phyloP scores from a whole-genome alignment of 2,888 invertebrate species.

The Pyrrhia umbra region DNA sequence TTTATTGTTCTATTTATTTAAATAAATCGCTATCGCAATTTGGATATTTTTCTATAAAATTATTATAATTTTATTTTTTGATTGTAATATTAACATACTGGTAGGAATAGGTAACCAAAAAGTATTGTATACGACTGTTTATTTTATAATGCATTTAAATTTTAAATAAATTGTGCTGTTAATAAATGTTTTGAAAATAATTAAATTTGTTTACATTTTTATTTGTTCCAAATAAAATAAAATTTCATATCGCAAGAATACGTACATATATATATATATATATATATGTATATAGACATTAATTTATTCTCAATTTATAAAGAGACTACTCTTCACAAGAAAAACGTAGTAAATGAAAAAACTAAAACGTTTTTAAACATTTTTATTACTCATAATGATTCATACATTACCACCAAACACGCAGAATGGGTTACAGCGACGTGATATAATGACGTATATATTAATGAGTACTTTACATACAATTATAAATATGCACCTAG shows the following conservation, averaged over 20 bases:
- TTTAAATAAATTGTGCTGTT: conserved; percentile 42
- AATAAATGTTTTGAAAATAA: conserved; percentile 60
- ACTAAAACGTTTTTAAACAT: conserved; percentile 70
- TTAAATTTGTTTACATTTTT: neutral
- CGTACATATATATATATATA: no score
- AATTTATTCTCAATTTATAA: neutral
- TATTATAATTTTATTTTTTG: conserved; percentile 1
- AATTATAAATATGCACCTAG: conserved; percentile 83
- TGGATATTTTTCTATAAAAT: conserved; percentile 16
- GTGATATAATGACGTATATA: conserved; percentile 79
- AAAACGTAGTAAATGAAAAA: conserved; percentile 55
- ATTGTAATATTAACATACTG: neutral
- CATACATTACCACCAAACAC: conserved; percentile 84
- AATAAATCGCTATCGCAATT: no score
- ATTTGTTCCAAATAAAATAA: neutral
- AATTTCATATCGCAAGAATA: neutral
- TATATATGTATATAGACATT: no score
- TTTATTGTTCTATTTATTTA: neutral
- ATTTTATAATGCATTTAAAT: conserved; percentile 58
- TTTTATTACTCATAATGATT: conserved; percentile 81
- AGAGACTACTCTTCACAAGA: neutral
- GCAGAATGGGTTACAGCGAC: conserved; percentile 84
- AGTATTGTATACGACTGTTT: conserved; percentile 51
- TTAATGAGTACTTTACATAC: conserved; percentile 72
- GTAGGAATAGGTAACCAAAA: conserved; percentile 37